Percentiles rank a stretch among this genome's conserved stretches.
phyloP scores from a whole-genome alignment of 2,888 invertebrate genomes.

The Troglohyphantes excavatus region DNA sequence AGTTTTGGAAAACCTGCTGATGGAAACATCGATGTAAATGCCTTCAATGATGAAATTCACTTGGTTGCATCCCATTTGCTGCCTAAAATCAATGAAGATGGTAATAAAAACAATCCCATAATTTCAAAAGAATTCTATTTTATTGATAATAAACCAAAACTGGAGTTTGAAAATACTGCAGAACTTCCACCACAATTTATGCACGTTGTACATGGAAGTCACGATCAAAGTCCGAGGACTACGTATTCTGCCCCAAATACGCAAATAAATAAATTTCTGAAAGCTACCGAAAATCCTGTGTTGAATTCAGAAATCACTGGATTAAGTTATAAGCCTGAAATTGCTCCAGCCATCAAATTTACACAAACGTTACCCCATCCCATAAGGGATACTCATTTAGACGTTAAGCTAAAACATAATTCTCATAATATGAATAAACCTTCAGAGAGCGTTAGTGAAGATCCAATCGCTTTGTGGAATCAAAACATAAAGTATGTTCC shows the following conservation, averaged over 20 bases:
- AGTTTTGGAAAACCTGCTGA: background rate
- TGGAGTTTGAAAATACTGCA: background rate
- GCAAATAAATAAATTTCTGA: background rate
- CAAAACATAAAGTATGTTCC: slow-evolving; percentile 35
- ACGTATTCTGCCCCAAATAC: background rate
- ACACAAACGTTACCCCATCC: background rate
- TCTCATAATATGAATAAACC: background rate
- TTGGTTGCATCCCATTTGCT: background rate
- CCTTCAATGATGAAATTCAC: background rate
- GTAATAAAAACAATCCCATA: background rate
- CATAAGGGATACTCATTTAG: background rate
- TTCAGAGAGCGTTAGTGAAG: background rate
- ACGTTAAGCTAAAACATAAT: background rate
- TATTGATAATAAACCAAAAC: slow-evolving; percentile 12
- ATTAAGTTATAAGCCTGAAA: background rate
- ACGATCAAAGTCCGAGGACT: background rate
- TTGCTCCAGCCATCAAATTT: background rate
- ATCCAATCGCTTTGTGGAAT: background rate
- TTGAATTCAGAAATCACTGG: background rate
- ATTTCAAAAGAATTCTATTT: slow-evolving; percentile 35
- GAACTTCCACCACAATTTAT: slow-evolving; percentile 35
- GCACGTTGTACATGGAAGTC: background rate
- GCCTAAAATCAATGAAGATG: background rate
- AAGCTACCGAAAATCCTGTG: background rate
- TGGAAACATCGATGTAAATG: background rate